A percentile compares a stretch with the other conserved stretches of the same genome.
These are phyloP conservation scores for Ophion ellenae DNA, from an alignment of 2,888 invertebrate genomes.

Conservation along the genomic window DNA sequence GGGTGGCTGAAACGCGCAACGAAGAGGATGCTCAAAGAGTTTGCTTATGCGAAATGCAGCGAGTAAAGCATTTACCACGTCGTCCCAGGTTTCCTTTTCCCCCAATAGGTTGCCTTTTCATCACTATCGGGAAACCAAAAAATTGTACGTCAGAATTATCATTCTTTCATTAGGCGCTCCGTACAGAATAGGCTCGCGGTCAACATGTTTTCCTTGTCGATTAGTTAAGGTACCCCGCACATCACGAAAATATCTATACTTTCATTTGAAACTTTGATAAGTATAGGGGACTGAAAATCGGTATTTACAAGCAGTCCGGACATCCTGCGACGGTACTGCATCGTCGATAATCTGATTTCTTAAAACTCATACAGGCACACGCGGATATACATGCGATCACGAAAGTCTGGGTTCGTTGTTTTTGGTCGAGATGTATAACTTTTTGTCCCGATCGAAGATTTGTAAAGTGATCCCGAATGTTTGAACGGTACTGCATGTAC, in stretches of 20 bases:
- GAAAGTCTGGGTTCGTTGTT: background rate
- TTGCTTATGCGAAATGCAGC: background rate
- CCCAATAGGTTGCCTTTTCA: background rate
- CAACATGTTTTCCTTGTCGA: background rate
- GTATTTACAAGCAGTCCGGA: background rate
- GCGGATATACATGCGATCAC: background rate
- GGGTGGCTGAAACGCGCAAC: background rate
- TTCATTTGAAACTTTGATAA: background rate
- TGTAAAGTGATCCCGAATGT: background rate
- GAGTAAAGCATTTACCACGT: conserved; percentile 7
- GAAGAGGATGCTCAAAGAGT: conserved; percentile 12
- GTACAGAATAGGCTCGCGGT: background rate
- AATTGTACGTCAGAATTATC: background rate
- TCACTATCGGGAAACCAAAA: background rate
- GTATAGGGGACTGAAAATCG: background rate
- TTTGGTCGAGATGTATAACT: background rate
- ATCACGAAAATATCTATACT: background rate
- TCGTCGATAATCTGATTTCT: background rate
- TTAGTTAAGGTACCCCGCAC: background rate
- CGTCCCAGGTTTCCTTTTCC: background rate
- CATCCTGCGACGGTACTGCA: background rate
- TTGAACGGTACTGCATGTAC: conserved; percentile 5
- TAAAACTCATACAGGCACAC: background rate
- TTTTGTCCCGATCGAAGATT: background rate
- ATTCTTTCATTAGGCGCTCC: background rate